These are phyloP conservation scores for Bovichtus variegatus DNA, from an alignment of 2,797 vertebrate genomes.

Conservation along the genomic window DNA sequence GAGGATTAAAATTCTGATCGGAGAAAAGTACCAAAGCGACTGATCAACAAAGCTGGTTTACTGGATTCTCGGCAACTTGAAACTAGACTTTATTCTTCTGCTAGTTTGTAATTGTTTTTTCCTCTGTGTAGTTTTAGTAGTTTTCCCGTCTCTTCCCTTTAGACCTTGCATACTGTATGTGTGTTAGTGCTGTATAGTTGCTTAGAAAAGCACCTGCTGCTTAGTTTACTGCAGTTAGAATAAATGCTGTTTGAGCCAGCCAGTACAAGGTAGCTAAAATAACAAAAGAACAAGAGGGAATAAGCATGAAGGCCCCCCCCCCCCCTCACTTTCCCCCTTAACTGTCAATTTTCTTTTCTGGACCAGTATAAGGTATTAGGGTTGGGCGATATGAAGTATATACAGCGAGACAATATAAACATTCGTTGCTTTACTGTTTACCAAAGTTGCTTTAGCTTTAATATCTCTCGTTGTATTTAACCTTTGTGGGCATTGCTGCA, in stretches of 20 bases:
- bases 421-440: neutral
- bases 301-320: neutral
- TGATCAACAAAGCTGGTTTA: no score
- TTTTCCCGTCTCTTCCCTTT: neutral
- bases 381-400: neutral
- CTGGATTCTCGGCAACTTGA: conserved; percentile 54
- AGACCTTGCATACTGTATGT: neutral
- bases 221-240: neutral
- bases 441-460: neutral
- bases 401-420: neutral
- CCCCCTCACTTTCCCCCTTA: neutral
- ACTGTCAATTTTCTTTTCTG: neutral
- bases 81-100: conserved; percentile 22
- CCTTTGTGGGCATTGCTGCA: neutral
- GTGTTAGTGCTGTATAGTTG: neutral
- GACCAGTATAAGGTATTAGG: neutral
- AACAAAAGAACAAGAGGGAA: neutral
- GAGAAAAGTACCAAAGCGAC: no score
- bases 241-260: neutral
- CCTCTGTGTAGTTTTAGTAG: neutral
- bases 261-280: neutral
- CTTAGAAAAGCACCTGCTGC: neutral
- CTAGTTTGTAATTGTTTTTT: neutral
- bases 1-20: no score
- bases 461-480: neutral